Evolutionary conservation across 2,113 vertebrate genomes (phyloP).

Genomic region (Grammomys dolichurus): DNA sequence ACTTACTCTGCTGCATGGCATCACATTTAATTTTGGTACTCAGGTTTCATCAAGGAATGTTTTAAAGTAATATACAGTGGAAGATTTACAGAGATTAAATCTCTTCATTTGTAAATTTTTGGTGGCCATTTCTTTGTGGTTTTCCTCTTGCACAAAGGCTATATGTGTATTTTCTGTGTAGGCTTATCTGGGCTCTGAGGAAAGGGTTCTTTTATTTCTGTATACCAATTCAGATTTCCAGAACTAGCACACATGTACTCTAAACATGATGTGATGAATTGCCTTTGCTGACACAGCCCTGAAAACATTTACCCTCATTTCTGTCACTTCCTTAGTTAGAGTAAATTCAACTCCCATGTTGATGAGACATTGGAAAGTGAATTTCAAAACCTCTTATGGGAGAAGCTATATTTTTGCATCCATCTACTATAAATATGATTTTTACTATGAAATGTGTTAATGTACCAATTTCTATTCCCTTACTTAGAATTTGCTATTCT

Average conservation of each 20-base stretch:
- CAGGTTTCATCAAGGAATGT: background rate
- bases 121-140: background rate
- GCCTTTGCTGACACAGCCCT: background rate
- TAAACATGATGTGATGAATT: background rate
- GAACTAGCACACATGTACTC: background rate
- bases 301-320: conserved; percentile 4
- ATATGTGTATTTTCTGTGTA: background rate
- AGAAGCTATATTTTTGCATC: background rate
- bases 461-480: background rate
- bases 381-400: background rate
- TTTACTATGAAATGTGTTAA: background rate
- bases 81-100: background rate
- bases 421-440: background rate
- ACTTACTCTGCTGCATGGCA: background rate
- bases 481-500: background rate
- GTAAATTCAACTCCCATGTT: background rate
- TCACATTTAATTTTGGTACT: background rate
- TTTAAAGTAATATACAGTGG: background rate
- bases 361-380: background rate
- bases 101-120: background rate
- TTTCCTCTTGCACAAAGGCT: too few relatives aligned
- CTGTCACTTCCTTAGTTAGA: background rate
- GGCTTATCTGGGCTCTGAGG: background rate
- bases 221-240: background rate
- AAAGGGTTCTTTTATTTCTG: background rate